Base-by-base conservation (phyloP, 2,888 invertebrate genomes). In the Rhynchonema sp. region DNA sequence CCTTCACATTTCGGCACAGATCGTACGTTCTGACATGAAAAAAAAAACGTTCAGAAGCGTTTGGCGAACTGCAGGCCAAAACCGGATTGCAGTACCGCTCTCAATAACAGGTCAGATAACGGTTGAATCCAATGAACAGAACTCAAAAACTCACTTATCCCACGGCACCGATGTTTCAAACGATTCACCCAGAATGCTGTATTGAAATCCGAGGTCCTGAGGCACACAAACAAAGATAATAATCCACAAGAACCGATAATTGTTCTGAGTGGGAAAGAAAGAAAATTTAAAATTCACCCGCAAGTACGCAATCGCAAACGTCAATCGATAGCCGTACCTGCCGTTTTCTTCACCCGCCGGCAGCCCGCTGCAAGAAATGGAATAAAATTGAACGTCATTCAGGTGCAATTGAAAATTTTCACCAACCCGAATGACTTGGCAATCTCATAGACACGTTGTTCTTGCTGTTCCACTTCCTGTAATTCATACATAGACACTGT, bases 131-230 rank as follows among this genome's bases (percentile, higher is more conserved):
- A 52, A 52, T 22, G 6, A 52, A 52, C 38, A 13, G 38, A 52
- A 52, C 9, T 22, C 9, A 20, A 6, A 52, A n/a, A 23, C 23
- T 63, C 61, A 75, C 75, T 75, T 73, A 76, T 90, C 88, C 96
- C 96, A 98, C 1, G 96, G 86, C 1, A 92, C 92, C 0, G 96
- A 96, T 0, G 98, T 98, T 77, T 98, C 96, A 78, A 98, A 98
- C 0, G 94, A 94, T 75, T 98, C 96, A 0, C 91, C 86, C 1
- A 94, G 83, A 25, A 92, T 81, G 65, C 83, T 81, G 74, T 84
- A 87, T 60, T 88, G 85, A 64, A 96, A 79, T 0, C 84, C 94
- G 57, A 94, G 77, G 74, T 98, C 96, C 88, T 89, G 74, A 9
- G 75, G n/a, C n/a, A n/a, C n/a, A n/a, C n/a, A n/a, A n/a, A n/a